phyloP scores from a whole-genome alignment of 2,888 invertebrate species.

The Odontothrips loti region DNA sequence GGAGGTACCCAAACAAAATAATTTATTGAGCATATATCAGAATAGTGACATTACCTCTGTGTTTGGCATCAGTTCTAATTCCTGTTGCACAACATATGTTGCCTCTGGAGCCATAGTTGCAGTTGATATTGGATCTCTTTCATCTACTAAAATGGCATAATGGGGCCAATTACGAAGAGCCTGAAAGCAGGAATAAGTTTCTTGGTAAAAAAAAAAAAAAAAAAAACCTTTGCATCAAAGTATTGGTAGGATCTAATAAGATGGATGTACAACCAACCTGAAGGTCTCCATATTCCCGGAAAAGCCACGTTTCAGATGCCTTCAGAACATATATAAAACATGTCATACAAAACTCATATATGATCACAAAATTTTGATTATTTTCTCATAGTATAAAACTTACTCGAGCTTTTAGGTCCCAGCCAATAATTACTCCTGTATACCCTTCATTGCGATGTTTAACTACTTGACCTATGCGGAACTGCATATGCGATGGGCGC shows the following conservation, averaged over 20 bases:
- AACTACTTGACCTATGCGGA: conserved; percentile 33
- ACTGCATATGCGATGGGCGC: conserved; percentile 29
- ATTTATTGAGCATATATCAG: neutral
- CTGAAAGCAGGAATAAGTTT: neutral
- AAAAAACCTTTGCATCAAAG: neutral
- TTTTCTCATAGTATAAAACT: neutral
- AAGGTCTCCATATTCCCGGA: neutral
- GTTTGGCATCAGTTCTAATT: conserved; percentile 1
- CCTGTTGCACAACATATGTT: conserved; percentile 12
- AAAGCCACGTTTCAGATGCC: neutral
- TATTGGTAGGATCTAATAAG: neutral
- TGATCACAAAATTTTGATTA: neutral
- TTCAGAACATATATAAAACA: neutral
- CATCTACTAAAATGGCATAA: neutral
- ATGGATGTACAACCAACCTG: neutral
- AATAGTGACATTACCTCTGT: neutral
- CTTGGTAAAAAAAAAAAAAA: no score
- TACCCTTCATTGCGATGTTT: conserved; percentile 30
- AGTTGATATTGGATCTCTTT: conserved; percentile 1
- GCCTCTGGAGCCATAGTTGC: conserved; percentile 7
- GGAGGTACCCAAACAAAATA: neutral
- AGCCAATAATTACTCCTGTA: conserved; percentile 33
- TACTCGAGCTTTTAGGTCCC: conserved; percentile 30
- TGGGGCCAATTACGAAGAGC: neutral
- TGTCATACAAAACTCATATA: neutral